A percentile compares a stretch with the other conserved stretches of the same genome.
phyloP scores from a whole-genome alignment of 2,797 vertebrate genomes.

The Gadopsis marmoratus region DNA sequence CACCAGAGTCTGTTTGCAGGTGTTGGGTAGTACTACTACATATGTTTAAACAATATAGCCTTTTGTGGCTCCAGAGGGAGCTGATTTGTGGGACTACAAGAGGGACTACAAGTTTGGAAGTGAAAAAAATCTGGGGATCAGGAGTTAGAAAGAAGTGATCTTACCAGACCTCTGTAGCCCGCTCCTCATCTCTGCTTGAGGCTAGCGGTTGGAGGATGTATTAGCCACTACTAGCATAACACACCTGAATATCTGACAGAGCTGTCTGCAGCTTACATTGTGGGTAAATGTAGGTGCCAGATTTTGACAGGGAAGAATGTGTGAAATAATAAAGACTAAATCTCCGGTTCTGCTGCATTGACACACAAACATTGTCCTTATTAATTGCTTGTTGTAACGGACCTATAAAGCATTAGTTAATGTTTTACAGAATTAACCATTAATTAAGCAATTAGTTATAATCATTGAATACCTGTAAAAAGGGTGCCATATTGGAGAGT shows the following conservation, averaged over 20 bases:
- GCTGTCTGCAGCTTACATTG: neutral
- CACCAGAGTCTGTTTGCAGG: neutral
- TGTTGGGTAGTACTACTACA: too few relatives aligned
- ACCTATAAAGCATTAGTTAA: neutral
- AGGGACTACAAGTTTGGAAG: neutral
- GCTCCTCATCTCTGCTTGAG: neutral
- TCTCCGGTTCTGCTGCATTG: neutral
- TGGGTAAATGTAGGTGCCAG: neutral
- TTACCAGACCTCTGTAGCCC: neutral
- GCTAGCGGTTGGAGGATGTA: neutral
- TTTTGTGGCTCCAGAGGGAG: neutral
- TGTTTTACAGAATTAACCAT: neutral
- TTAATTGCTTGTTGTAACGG: neutral
- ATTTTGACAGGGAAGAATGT: neutral
- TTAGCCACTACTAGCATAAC: neutral
- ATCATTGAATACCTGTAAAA: neutral
- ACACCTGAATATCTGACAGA: neutral
- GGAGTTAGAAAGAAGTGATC: neutral
- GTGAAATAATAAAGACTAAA: neutral
- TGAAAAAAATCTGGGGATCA: neutral
- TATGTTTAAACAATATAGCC: neutral
- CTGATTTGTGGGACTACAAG: too few relatives aligned
- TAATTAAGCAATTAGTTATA: neutral
- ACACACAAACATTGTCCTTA: neutral
- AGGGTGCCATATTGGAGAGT: neutral